Percentiles rank a stretch among this genome's conserved stretches.
Conservation (phyloP, 2,888 invertebrate genomes). For the Thera britannica region DNA sequence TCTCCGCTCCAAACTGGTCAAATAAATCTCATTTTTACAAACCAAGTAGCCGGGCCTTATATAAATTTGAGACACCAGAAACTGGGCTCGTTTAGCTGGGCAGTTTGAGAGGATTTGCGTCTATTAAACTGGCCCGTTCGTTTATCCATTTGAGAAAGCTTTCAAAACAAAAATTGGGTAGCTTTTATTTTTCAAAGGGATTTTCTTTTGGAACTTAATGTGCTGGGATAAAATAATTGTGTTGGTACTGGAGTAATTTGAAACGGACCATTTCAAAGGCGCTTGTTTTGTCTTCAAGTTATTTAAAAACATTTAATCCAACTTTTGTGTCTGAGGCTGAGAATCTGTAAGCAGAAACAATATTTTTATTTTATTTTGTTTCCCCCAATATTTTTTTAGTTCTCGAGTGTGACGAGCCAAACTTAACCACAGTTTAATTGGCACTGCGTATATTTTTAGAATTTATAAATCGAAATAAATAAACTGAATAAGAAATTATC, state of each 20-base stretch:
- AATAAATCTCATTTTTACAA: no score
- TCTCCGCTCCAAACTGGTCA: no score
- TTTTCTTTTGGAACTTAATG: conserved; percentile 44
- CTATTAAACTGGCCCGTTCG: conserved; percentile 60
- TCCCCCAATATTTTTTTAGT: no score
- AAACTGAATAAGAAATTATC: no score
- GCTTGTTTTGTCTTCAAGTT: not conserved
- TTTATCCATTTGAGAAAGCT: conserved; percentile 56
- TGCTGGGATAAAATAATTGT: conserved; percentile 52
- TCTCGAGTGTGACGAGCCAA: no score
- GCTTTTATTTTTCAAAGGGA: conserved; percentile 50
- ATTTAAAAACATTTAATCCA: conserved; percentile 2
- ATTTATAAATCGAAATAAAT: no score
- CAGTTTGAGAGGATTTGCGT: conserved; percentile 65
- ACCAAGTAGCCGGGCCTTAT: no score
- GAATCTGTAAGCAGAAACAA: not conserved
- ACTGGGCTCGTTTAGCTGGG: no score
- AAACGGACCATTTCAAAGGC: conserved; percentile 34
- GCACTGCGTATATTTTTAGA: no score
- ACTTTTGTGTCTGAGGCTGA: not conserved
- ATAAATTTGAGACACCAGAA: no score
- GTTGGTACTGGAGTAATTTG: conserved; percentile 54
- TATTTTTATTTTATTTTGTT: not conserved
- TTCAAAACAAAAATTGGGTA: conserved; percentile 50
- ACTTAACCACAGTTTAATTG: no score